Conservation (phyloP, 64 coral and sea anemone genomes). For the Montipora efflorescens region DNA sequence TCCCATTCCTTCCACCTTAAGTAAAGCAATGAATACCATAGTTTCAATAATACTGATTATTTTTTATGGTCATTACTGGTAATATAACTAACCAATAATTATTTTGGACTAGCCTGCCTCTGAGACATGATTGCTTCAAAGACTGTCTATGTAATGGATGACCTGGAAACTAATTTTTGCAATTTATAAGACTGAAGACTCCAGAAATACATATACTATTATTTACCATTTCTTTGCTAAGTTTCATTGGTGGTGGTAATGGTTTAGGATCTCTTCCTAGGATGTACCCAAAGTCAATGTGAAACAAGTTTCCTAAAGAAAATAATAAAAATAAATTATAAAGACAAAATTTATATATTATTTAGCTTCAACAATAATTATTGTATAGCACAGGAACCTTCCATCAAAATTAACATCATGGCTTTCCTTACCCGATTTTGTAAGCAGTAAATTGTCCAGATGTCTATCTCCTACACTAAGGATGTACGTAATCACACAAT, state of each 20-base stretch:
- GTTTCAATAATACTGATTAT: background rate
- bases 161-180: too few relatives aligned
- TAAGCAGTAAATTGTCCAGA: conserved; percentile 96
- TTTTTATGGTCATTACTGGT: too few relatives aligned
- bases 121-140: too few relatives aligned
- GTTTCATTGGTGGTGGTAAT: conserved; percentile 97
- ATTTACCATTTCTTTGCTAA: conserved; percentile 99
- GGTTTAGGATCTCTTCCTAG: conserved; percentile 97
- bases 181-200: too few relatives aligned
- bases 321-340: background rate
- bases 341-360: too few relatives aligned
- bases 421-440: conserved; percentile 85
- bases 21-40: background rate
- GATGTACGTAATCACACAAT: conserved; percentile 97
- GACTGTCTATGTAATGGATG: too few relatives aligned
- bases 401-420: background rate
- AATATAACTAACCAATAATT: too few relatives aligned
- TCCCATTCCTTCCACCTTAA: conserved; percentile 94
- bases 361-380: too few relatives aligned
- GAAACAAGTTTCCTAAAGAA: conserved; percentile 79
- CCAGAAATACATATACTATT: background rate
- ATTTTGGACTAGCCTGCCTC: too few relatives aligned
- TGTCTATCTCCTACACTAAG: conserved; percentile 95
- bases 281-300: conserved; percentile 97
- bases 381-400: too few relatives aligned